Evolutionary conservation across 2,888 invertebrate genomes (phyloP).

Genomic region (Siphlonurus alternatus): DNA sequence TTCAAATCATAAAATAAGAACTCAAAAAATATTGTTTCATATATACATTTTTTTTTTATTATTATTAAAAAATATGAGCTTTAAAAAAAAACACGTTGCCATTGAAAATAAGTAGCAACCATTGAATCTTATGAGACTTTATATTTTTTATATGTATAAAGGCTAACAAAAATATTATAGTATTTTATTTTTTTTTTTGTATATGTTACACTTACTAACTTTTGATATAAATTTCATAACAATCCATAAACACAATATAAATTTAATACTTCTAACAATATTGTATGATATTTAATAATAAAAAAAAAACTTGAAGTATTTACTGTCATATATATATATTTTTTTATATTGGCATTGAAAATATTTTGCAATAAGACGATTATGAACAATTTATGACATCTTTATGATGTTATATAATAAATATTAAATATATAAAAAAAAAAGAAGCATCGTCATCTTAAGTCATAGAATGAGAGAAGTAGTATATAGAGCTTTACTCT

Average conservation of each 20-base stretch:
- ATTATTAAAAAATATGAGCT: no score
- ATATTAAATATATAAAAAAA: background rate
- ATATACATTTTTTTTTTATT: no score
- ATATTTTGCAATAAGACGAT: background rate
- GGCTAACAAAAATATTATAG: no score
- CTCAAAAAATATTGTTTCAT: no score
- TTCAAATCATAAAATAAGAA: no score
- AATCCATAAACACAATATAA: background rate
- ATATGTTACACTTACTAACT: background rate
- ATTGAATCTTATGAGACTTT: no score
- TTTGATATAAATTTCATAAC: background rate
- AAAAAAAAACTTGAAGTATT: background rate
- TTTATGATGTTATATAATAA: background rate
- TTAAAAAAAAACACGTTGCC: no score
- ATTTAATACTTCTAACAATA: background rate
- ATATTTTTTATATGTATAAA: no score
- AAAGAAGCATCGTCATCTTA: no score
- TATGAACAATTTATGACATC: background rate
- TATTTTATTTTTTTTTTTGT: background rate
- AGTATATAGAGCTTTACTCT: background rate
- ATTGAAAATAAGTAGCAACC: no score
- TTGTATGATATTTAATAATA: background rate
- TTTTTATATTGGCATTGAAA: no score
- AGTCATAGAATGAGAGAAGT: background rate
- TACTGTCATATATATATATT: background rate